Base-by-base conservation (phyloP, 2,888 invertebrate genomes). In the Drosophila greeni region DNA sequence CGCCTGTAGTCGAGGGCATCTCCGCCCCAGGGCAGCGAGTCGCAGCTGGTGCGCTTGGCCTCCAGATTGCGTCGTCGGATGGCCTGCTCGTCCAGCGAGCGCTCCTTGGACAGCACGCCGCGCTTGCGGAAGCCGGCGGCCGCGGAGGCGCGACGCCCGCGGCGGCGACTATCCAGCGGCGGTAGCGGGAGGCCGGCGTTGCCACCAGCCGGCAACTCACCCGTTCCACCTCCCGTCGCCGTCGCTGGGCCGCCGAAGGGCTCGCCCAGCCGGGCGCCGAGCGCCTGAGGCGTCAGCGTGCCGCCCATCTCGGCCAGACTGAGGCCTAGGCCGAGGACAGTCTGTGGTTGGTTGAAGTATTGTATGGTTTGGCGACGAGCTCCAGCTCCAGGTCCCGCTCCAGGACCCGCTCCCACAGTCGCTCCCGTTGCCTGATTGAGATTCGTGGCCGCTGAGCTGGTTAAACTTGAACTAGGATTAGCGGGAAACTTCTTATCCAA, bases 51-150 rank as follows among this genome's bases (percentile, higher is more conserved):
- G 68, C 89, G 88, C 88, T 90, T 85, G 88, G 89, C 86, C 90
- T 92, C 91, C 89, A 74, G 89, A 85, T 86, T 91, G 89, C 76
- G 91, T 87, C 87, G 91, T 87, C 75, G 90, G 86, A 77, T 88
- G 83, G 72, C 91, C 82, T 87, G 87, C 72, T 87, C 87, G 71
- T 89, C 89, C 16, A 89, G 85, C 20, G 89, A 89, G 60, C 88
- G 85, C 65, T 89, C 89, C 90, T 84, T 90, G 89, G 62, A 76
- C 45, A 86, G 83, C 53, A 87, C 80, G 62, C 88, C 87, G 59
- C 88, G 87, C 70, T 86, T 88, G 43, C 86, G 80, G 66, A 86
- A 87, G 64, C 86, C 85, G 34, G 86, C 85, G 55, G 86, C 81
- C 49, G 86, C 82, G 31, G 88, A 87, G 75, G 86, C 86, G 71